phyloP scores from a whole-genome alignment of 2,113 vertebrate genomes.

The Platycercus adscitus region DNA sequence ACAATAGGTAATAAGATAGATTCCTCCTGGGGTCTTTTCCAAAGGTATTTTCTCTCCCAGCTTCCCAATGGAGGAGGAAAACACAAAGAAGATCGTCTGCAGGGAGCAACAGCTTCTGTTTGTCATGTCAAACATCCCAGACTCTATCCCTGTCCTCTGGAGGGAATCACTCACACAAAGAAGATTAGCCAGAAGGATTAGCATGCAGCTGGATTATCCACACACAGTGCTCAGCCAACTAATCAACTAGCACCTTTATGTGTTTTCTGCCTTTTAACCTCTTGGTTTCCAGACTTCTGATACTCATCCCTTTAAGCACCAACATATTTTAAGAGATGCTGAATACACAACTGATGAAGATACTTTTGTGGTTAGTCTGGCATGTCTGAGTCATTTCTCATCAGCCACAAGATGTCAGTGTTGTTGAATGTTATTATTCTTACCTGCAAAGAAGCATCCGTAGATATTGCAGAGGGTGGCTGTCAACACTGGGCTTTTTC shows the following conservation, averaged over 20 bases:
- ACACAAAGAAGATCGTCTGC: constrained; percentile 14
- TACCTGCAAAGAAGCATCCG: not conserved
- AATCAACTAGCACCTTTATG: not conserved
- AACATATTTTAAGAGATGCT: not conserved
- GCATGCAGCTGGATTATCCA: not conserved
- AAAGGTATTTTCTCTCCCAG: not conserved
- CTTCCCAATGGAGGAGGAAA: not conserved
- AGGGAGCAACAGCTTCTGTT: not conserved
- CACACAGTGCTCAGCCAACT: not conserved
- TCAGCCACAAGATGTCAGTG: constrained; percentile 70
- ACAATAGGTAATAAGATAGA: not conserved
- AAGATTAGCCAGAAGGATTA: constrained; percentile 54
- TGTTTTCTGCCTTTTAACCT: constrained; percentile 14
- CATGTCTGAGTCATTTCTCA: not conserved
- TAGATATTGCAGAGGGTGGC: not conserved
- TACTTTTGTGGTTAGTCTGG: not conserved
- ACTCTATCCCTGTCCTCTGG: constrained; percentile 10
- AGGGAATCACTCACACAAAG: not conserved
- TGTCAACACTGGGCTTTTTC: not conserved
- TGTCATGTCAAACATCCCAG: not conserved
- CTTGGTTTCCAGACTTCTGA: not conserved
- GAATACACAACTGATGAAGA: not conserved
- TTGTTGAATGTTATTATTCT: constrained; percentile 52
- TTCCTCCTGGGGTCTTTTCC: not conserved
- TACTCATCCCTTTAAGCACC: not conserved